Conservation (phyloP, 2,113 vertebrate genomes). For the Hippocampus mohnikei region DNA sequence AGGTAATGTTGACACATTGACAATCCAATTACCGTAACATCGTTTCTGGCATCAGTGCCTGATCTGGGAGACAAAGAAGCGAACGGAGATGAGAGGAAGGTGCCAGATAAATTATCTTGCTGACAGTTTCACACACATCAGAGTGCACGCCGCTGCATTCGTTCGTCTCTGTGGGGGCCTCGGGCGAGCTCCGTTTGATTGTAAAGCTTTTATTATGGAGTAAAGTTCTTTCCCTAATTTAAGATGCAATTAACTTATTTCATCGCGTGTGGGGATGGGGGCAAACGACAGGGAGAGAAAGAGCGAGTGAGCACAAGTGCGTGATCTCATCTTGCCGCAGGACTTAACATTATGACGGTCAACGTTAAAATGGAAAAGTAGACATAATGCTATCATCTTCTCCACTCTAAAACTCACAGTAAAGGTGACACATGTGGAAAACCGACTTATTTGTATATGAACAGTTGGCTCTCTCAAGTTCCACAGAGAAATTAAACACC, state of each 20-base stretch:
- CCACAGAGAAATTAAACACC: too few species aligned
- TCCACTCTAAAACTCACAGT: not conserved
- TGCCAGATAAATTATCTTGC: constrained; percentile 17
- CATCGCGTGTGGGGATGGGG: not conserved
- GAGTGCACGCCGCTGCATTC: constrained; percentile 11
- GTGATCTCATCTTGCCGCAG: not conserved
- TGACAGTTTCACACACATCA: constrained; percentile 26
- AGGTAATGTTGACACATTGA: constrained; percentile 29
- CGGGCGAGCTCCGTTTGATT: constrained; percentile 40
- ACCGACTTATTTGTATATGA: too few species aligned
- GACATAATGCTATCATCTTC: not conserved
- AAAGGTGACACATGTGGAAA: not conserved
- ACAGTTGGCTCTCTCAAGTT: too few species aligned
- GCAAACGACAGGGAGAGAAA: not conserved
- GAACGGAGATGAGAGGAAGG: constrained; percentile 11
- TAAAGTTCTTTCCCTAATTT: constrained; percentile 21
- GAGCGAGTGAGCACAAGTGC: not conserved
- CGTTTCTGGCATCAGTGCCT: constrained; percentile 6
- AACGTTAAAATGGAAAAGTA: not conserved
- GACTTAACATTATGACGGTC: not conserved
- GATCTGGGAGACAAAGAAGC: constrained; percentile 1
- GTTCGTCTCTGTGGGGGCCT: constrained; percentile 8
- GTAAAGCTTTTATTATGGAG: constrained; percentile 52
- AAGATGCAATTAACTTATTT: constrained; percentile 32
- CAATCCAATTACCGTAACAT: constrained; percentile 18